Evolutionary conservation across 2,797 vertebrate species (phyloP).

Genomic region (Helostoma temminkii): DNA sequence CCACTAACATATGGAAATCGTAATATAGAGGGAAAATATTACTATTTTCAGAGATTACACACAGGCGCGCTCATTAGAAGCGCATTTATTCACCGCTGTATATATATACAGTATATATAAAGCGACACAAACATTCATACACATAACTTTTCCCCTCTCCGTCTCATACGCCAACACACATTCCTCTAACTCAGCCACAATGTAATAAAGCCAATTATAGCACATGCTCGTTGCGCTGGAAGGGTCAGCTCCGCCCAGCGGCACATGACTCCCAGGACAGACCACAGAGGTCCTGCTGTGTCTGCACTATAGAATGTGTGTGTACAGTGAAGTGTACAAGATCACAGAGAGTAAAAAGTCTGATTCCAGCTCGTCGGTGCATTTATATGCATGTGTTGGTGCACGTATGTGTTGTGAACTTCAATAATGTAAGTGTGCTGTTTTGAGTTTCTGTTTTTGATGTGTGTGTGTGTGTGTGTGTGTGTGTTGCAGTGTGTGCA

Average conservation of each 20-base stretch:
- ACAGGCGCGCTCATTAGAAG: conserved; percentile 8
- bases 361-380: conserved; percentile 6
- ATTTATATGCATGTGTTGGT: neutral
- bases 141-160: conserved; percentile 10
- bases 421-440: conserved; percentile 41
- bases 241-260: conserved; percentile 68
- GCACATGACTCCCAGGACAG: conserved; percentile 54
- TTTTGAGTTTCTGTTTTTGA: conserved; percentile 62
- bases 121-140: conserved; percentile 19
- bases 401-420: conserved; percentile 22
- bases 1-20: conserved; percentile 3
- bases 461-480: conserved; percentile 19
- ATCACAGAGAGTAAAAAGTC: conserved; percentile 15
- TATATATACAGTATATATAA: conserved; percentile 35
- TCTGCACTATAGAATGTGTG: conserved; percentile 45
- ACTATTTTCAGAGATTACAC: conserved; percentile 46
- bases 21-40: conserved; percentile 35
- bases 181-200: conserved; percentile 63
- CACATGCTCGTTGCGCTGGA: conserved; percentile 29
- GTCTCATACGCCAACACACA: conserved; percentile 49
- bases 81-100: conserved; percentile 33
- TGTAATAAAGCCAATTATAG: conserved; percentile 75
- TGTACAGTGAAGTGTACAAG: conserved; percentile 48
- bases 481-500: conserved; percentile 8
- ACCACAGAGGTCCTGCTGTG: conserved; percentile 66